A percentile compares a stretch with the other conserved stretches of the same genome.
Evolutionary conservation across 2,113 vertebrate species (phyloP).

Genomic region (Eublepharis macularius): DNA sequence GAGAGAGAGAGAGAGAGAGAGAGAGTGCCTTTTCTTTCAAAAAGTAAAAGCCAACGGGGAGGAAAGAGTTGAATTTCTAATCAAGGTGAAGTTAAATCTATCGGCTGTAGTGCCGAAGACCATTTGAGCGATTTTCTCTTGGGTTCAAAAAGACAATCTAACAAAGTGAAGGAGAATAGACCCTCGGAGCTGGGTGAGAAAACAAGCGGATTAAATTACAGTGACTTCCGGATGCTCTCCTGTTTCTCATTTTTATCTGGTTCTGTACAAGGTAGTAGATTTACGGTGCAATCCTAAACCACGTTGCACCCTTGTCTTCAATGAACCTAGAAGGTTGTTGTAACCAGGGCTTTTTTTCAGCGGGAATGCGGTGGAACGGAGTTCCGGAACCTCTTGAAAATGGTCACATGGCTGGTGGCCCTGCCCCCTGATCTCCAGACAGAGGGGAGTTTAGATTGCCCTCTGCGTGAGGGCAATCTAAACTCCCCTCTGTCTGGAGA

Average conservation of each 20-base stretch:
- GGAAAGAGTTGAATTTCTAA: slow-evolving; percentile 12
- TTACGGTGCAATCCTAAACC: no score
- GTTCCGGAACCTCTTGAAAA: no score
- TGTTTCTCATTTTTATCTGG: neutral
- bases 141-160: neutral
- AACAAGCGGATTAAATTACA: neutral
- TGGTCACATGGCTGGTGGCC: no score
- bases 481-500: no score
- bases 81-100: neutral
- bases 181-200: neutral
- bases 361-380: no score
- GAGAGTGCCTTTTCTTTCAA: neutral
- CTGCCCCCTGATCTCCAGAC: no score
- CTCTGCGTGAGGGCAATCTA: no score
- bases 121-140: neutral
- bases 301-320: no score
- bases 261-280: neutral
- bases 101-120: neutral
- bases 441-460: no score
- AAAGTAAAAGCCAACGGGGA: neutral
- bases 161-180: neutral
- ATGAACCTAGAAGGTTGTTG: no score
- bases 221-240: no score
- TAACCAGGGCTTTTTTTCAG: no score
- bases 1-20: neutral